Base-by-base conservation (phyloP, 2,113 vertebrate genomes). In the Hippocampus zosterae region DNA sequence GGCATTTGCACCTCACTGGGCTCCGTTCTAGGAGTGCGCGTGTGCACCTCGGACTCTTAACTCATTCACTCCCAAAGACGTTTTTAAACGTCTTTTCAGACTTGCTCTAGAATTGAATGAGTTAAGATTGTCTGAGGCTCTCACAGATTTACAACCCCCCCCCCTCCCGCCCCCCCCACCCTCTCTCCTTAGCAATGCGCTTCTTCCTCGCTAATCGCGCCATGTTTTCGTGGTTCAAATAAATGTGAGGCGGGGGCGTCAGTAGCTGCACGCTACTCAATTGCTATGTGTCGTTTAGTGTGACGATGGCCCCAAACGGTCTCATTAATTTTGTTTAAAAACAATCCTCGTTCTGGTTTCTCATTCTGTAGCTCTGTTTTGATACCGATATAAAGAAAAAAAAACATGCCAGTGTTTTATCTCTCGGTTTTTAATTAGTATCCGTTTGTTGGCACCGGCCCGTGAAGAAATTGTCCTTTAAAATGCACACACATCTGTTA, bases 1-100 rank as follows among this genome's bases (percentile, higher is more conserved):
- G 83, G 77, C 83, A 83, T 85, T 86, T 84, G 78, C 77, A 69
- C 83, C 66, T 72, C 61, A 68, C 75, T 81, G 80, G 67, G n/a
- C 77, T 72, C 77, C 66, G 70, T 78, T 75, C 62, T 42, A 41
- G 2, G 76, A 76, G 68, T 8, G 25, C 48, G 1, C 37, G 2
- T 19, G 27, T 33, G 27, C 19, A 15, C 27, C 5, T 60, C 18
- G 27, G 27, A 19, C 15, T 60, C 15, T 59, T 59, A n/a, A n/a
- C n/a, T n/a, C n/a, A n/a, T n/a, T n/a, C n/a, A n/a, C n/a, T n/a
- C n/a, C n/a, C n/a, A n/a, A n/a, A n/a, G n/a, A n/a, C n/a, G n/a
- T n/a, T n/a, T n/a, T n/a, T n/a, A n/a, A n/a, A n/a, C n/a, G n/a
- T n/a, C n/a, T n/a, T n/a, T n/a, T n/a, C n/a, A n/a, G n/a, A n/a